Conservation (phyloP, 92 coral and sea anemone species). For the Zoanthus solanderi region DNA sequence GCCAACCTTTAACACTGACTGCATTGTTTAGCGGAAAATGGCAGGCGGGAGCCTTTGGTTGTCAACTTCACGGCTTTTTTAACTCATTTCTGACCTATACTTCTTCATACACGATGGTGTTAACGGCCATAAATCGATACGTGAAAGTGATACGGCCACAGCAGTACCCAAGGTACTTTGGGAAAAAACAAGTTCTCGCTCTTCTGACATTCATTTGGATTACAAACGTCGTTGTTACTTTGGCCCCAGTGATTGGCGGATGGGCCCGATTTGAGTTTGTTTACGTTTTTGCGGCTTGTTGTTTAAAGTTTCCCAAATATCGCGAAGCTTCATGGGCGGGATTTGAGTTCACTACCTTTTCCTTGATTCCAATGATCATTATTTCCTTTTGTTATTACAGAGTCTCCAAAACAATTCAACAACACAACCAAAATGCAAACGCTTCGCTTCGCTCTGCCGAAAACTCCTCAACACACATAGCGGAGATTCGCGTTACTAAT, state of each 20-base stretch:
- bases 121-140: slow-evolving; percentile 35
- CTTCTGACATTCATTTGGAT: slow-evolving; percentile 13
- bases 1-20: slow-evolving; percentile 26
- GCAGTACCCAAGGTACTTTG: neutral
- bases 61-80: slow-evolving; percentile 38
- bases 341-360: slow-evolving; percentile 29
- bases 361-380: slow-evolving; percentile 23
- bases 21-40: slow-evolving; percentile 24
- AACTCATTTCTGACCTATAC: slow-evolving; percentile 36
- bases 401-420: slow-evolving; percentile 20
- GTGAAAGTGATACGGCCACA: slow-evolving; percentile 16
- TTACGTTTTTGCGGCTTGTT: slow-evolving; percentile 17
- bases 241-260: slow-evolving; percentile 25
- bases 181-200: neutral
- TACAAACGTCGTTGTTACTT: neutral
- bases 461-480: slow-evolving; percentile 8
- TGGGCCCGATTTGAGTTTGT: slow-evolving; percentile 22
- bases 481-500: slow-evolving; percentile 29
- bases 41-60: slow-evolving; percentile 26
- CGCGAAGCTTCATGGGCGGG: slow-evolving; percentile 47
- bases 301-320: slow-evolving; percentile 6
- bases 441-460: slow-evolving; percentile 3
- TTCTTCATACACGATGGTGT: slow-evolving; percentile 37
- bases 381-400: slow-evolving; percentile 24
- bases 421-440: slow-evolving; percentile 11